Base-by-base conservation (phyloP, 2,888 invertebrate genomes). In the Plusia festucae region DNA sequence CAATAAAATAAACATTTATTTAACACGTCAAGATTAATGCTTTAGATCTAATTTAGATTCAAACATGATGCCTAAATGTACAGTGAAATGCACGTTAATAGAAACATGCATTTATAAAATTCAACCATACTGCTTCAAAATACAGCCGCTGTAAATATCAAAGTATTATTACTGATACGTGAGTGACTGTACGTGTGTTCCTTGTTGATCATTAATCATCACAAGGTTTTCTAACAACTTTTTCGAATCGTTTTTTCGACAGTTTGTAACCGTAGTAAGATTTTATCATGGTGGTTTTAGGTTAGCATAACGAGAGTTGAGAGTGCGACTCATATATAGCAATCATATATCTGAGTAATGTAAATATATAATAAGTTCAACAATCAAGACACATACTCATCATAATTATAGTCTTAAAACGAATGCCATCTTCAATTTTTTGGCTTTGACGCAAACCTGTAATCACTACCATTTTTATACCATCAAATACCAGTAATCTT, bases 161-260 rank as follows among this genome's bases (percentile, higher is more conserved):
- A 40, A 40, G n/a, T 40, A 1, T 40, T n/a, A n/a, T 7, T n/a
- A 40, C 6, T 40, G n/a, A 40, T 40, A 4, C 5, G n/a, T n/a
- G 1, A n/a, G n/a, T 40, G 0, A 5, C 5, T 40, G n/a, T 40
- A n/a, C 1, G n/a, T n/a, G 1, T n/a, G 40, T 49, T 20, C 20
- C 9, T 27, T 13, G 34, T 20, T 11, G 5, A 34, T 16, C 59
- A 24, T 59, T 52, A 52, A 52, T 59, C 34, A 58, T 58, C 20
- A 32, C 15, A 20, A 58, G n/a, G 15, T 49, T 32, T 49, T n/a
- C 20, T 51, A 32, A 32, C 58, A 32, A 32, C n/a, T n/a, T 40
- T 40, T 40, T n/a, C n/a, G n/a, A n/a, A 57, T 9, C 30, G 16
- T 5, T 55, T 55, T 40, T 20, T 11, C 15, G 24, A 49, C 18